These are phyloP conservation scores for Amphipyra tragopoginis DNA, from an alignment of 2,888 invertebrate genomes.

Conservation along the genomic window DNA sequence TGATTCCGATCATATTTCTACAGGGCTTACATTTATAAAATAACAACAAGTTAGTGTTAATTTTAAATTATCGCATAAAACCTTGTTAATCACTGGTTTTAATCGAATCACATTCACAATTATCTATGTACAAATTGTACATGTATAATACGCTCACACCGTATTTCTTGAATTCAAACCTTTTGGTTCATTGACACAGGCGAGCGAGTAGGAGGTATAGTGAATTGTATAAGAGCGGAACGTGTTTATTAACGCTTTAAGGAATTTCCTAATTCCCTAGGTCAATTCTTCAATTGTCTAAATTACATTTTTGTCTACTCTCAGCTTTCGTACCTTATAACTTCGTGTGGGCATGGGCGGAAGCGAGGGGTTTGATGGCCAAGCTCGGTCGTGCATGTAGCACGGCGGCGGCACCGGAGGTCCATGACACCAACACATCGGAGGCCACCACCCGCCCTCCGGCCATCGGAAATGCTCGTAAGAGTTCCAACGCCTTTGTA, in stretches of 20 bases:
- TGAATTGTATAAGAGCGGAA: constrained; percentile 37
- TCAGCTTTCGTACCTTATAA: constrained; percentile 82
- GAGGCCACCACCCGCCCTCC: constrained; percentile 87
- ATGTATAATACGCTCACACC: constrained; percentile 5
- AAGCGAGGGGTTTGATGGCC: constrained; percentile 87
- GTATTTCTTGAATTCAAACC: constrained; percentile 30
- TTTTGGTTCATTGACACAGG: constrained; percentile 42
- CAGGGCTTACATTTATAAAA: constrained; percentile 10
- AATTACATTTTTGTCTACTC: constrained; percentile 40
- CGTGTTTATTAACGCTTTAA: constrained; percentile 36
- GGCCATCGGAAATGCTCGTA: constrained; percentile 91
- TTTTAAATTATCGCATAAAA: not conserved
- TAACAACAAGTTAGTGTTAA: constrained; percentile 28
- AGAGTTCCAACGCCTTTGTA: constrained; percentile 87
- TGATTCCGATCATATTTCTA: constrained; percentile 35
- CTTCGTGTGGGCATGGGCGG: constrained; percentile 76
- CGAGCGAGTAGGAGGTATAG: constrained; percentile 45
- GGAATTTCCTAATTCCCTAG: constrained; percentile 44
- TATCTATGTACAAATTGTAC: constrained; percentile 12
- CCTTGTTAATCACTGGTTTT: constrained; percentile 6
- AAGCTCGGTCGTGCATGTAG: constrained; percentile 85
- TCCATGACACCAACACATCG: constrained; percentile 86
- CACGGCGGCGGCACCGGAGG: constrained; percentile 84
- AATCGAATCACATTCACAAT: constrained; percentile 20
- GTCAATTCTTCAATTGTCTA: constrained; percentile 41